A percentile compares a stretch with the other conserved stretches of the same genome.
Evolutionary conservation across 1,140 invertebrate genomes (phyloP).

Genomic region (Nasonia vitripennis): DNA sequence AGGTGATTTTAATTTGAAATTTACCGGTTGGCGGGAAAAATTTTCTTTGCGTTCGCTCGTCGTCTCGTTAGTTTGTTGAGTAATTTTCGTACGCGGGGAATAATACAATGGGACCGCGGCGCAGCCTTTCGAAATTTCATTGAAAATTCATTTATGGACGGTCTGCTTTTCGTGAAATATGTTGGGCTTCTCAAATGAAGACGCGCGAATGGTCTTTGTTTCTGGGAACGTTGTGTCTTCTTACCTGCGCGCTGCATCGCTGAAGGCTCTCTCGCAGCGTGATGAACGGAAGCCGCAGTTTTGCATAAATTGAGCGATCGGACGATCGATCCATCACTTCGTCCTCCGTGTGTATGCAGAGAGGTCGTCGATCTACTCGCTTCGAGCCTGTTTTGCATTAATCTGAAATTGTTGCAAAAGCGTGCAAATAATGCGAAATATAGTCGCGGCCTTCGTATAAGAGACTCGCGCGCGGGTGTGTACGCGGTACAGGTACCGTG

Average conservation of each 20-base stretch:
- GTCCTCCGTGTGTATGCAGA: neutral
- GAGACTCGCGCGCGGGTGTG: no score
- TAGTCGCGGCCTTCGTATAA: no score
- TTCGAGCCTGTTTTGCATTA: neutral
- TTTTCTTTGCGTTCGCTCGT: neutral
- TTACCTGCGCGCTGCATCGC: neutral
- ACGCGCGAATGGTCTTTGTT: conserved; percentile 29
- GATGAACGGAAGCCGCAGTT: conserved; percentile 45
- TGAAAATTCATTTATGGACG: neutral
- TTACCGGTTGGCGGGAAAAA: no score
- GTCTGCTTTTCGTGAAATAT: neutral
- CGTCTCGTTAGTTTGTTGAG: neutral
- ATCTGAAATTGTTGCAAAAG: neutral
- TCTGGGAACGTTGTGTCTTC: neutral
- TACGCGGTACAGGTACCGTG: no score
- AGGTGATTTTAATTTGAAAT: no score
- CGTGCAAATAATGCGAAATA: neutral
- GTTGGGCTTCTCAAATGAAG: neutral
- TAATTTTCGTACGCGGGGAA: neutral
- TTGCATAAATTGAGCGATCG: conserved; percentile 49
- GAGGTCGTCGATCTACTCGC: neutral
- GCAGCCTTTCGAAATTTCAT: neutral
- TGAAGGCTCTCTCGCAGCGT: neutral
- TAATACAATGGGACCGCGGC: neutral
- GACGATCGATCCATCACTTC: conserved; percentile 49